Percentiles rank a stretch among this genome's conserved stretches.
Conservation (phyloP, 2,113 vertebrate species). For the Pseudorectes ferrugineus region DNA sequence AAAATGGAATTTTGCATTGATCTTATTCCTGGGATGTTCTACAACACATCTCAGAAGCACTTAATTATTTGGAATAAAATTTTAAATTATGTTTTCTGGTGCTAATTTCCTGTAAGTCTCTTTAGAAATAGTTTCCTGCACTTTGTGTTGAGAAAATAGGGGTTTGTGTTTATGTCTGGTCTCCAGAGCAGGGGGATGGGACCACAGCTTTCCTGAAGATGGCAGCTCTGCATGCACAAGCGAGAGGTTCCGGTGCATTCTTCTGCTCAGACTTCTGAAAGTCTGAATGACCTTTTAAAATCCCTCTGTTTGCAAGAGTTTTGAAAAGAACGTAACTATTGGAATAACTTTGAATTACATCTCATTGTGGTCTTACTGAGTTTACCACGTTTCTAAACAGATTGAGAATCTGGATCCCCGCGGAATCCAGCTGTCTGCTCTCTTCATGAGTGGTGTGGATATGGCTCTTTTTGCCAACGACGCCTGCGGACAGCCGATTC, state of each 20-base stretch:
- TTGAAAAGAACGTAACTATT: not conserved
- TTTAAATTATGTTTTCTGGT: not conserved
- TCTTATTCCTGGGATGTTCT: not conserved
- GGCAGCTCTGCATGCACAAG: not conserved
- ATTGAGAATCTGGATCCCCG: slow-evolving; percentile 92
- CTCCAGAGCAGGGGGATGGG: not conserved
- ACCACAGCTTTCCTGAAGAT: not conserved
- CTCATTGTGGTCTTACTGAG: not conserved
- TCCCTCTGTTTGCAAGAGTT: not conserved
- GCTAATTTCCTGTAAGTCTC: not conserved
- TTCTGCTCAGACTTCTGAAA: not conserved
- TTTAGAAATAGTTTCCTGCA: not conserved
- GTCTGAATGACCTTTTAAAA: not conserved
- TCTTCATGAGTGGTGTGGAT: slow-evolving; percentile 95
- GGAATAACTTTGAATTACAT: not conserved
- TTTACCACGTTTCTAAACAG: slow-evolving; percentile 60
- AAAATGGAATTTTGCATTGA: not conserved
- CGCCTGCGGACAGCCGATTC: slow-evolving; percentile 89
- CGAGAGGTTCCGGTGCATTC: rapidly evolving
- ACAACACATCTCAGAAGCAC: not conserved
- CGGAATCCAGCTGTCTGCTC: slow-evolving; percentile 90
- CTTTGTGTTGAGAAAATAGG: not conserved
- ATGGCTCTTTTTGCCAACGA: slow-evolving; percentile 95
- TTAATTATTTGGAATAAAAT: not conserved
- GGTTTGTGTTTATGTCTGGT: not conserved